Evolutionary conservation across 2,888 invertebrate genomes (phyloP), one percentile per base, ranked within the genome.

Genomic region (Eilema sororculum): DNA sequence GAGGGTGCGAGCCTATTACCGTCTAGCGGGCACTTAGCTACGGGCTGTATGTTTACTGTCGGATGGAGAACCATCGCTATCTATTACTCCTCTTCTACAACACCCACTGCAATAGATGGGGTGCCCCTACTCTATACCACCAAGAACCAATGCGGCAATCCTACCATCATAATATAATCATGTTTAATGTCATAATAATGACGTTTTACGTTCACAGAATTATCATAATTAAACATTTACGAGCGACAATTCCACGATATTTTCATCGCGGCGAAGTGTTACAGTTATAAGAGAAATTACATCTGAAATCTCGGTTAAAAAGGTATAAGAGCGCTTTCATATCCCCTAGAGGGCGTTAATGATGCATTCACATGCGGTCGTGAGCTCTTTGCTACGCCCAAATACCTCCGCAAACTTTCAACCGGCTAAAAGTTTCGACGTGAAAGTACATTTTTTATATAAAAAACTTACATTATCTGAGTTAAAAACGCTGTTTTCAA

Each of bases 311-410:
- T 71, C 46, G 65, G 67, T 65, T 77, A 60, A 76, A 75, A 79
- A 60, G 62, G 67, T 69, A 71, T 66, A 22, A 65, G 59, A 69
- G 60, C 60, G 56, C 65, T 69, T 70, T 56, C 52, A 25, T 66
- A 64, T 72, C 68, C 73, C 68, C 72, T 68, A 56, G 37, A 69
- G 67, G 76, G 69, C 68, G 59, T 68, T 79, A 80, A 68, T 75
- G 79, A 84, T 80, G 82, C 82, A 84, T 82, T 84, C 77, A 75
- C 67, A 73, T 67, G 65, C 13, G 66, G 67, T 70, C 13, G 58
- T 59, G 59, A 71, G 69, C 65, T 76, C 61, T 74, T 73, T 70
- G 58, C 41, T 62, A 65, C 64, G 46, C 58, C 64, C 33, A 59
- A 74, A 68, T 69, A 25, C 46, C 30, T 59, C 59, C 37, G 37